A percentile compares a stretch with the other conserved stretches of the same genome.
Conservation (phyloP, 2,113 vertebrate genomes). For the Ascaphus truei region DNA sequence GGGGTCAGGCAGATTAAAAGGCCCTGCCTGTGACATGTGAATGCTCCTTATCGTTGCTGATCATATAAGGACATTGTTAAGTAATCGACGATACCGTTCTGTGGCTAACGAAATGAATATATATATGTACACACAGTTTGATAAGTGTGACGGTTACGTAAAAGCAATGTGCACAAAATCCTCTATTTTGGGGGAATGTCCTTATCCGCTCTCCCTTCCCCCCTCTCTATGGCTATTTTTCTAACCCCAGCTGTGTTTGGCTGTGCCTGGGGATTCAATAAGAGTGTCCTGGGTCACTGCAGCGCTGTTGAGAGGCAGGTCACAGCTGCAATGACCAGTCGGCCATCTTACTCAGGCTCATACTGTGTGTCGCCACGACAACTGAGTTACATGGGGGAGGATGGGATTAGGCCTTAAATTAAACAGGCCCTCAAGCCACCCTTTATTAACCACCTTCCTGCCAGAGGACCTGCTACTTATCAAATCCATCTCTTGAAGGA, state of each 20-base stretch:
- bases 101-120: too few relatives aligned
- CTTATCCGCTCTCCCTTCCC: neutral
- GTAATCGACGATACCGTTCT: too few relatives aligned
- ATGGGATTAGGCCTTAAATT: neutral
- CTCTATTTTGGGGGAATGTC: neutral
- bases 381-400: neutral
- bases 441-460: neutral
- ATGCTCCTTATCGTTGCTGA: too few relatives aligned
- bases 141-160: too few relatives aligned
- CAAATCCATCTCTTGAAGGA: too few relatives aligned
- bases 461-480: too few relatives aligned
- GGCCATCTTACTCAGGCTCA: neutral
- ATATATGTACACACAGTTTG: too few relatives aligned
- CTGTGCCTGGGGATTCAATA: neutral
- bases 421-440: neutral
- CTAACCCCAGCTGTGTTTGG: slow-evolving; percentile 2
- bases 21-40: too few relatives aligned
- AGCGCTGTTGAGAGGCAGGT: neutral
- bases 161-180: neutral
- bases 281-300: neutral
- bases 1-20: too few relatives aligned
- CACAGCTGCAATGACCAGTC: slow-evolving; percentile 11
- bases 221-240: neutral
- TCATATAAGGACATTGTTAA: too few relatives aligned
- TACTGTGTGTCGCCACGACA: neutral